Base-by-base conservation (phyloP, 2,797 vertebrate genomes). In the Lepus oiostolus region DNA sequence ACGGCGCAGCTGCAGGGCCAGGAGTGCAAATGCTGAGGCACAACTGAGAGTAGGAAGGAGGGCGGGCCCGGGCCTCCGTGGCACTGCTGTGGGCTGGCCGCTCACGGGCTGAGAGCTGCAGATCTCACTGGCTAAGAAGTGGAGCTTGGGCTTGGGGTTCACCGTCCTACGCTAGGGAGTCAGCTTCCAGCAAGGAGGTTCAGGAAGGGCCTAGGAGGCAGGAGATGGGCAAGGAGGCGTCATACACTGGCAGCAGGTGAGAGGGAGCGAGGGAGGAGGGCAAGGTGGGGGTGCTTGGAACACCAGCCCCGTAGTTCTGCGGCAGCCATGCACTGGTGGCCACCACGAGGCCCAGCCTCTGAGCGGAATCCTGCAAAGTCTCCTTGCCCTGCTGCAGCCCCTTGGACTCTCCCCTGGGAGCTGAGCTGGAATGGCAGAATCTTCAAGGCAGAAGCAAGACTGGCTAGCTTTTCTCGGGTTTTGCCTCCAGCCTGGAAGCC, bases 321-420 rank as follows among this genome's bases (percentile, higher is more conserved):
- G 0, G 24, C 19, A 16, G 30, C 0, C 1, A 35, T 1, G 8
- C 2, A 21, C 13, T 4, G 60, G n/a, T 2, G 10, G 75, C 81
- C 60, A 42, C 19, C 16, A 2, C 1, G 5, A 11, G 30, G 11
- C 19, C 28, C 4, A 8, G 21, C 8, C 19, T 35, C 21, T 5
- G 4, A 14, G 79, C 6, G 38, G 42, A 35, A 54, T 7, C 7
- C 0, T 42, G n/a, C 26, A 24, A 21, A 35, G 7, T 19, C 26
- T 47, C 22, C 47, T 19, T 24, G 8, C 22, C 50, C 24, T 14
- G 6, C 12, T 52, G n/a, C 7, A 11, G 26, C 22, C 50, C 62
- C n/a, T 50, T n/a, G 50, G 13, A 5, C 42, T 2, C 5, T 12
- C 62, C 38, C 9, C 50, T 72, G 72, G 42, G 30, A 12, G 12